A percentile compares a stretch with the other conserved stretches of the same genome.
Conservation (phyloP, 2,797 vertebrate genomes). For the Catostomus latipinnis region DNA sequence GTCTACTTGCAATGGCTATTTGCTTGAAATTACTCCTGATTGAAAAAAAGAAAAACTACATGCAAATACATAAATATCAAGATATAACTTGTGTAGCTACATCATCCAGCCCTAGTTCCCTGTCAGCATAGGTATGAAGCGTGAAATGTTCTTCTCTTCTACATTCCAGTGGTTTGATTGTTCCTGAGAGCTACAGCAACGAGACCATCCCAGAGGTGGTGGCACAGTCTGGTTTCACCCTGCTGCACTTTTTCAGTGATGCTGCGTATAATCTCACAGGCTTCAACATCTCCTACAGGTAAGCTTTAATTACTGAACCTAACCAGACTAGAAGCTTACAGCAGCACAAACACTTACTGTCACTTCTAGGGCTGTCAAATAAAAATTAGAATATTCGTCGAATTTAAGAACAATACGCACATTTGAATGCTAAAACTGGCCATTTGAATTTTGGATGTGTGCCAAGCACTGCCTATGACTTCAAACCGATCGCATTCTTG, state of each 20-base stretch:
- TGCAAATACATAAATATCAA: too few species aligned
- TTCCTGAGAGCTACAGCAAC: conserved; percentile 91
- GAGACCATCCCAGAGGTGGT: conserved; percentile 93
- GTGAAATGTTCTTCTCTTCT: neutral
- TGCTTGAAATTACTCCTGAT: too few species aligned
- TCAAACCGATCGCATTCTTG: too few species aligned
- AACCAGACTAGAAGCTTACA: neutral
- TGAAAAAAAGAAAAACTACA: too few species aligned
- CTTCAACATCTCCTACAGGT: conserved; percentile 98
- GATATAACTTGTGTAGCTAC: too few species aligned
- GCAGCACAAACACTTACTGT: neutral
- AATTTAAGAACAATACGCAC: too few species aligned
- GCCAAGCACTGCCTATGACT: too few species aligned
- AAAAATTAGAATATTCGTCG: too few species aligned
- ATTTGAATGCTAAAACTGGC: too few species aligned
- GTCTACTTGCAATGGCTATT: too few species aligned
- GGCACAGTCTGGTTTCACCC: conserved; percentile 87
- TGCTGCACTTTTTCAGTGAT: conserved; percentile 98
- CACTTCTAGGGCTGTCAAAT: too few species aligned
- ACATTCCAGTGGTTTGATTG: conserved; percentile 87
- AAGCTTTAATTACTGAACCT: conserved; percentile 54
- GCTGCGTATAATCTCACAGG: conserved; percentile 98
- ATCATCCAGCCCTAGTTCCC: neutral
- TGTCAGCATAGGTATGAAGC: neutral
- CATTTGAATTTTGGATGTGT: too few species aligned